phyloP scores from a whole-genome alignment of 64 coral and sea anemone genomes.

The Montipora sp. region DNA sequence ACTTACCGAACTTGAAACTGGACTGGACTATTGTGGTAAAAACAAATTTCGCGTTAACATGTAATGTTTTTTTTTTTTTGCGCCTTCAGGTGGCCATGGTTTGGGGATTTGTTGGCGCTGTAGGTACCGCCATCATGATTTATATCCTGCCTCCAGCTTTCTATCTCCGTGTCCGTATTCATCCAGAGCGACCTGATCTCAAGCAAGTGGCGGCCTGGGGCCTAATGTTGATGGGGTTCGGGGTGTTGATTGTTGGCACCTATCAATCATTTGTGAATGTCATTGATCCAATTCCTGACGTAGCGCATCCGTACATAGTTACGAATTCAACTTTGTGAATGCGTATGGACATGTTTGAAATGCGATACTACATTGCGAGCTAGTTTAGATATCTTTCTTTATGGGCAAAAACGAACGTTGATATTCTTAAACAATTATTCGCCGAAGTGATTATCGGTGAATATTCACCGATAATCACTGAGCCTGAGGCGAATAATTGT shows the following conservation, averaged over 20 bases:
- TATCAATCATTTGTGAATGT: constrained; percentile 91
- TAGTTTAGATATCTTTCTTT: neutral
- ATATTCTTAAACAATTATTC: too few species aligned
- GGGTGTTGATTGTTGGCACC: constrained; percentile 73
- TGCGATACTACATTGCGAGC: neutral
- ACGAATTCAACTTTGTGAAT: neutral
- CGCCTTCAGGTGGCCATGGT: constrained; percentile 84
- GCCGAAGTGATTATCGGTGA: too few species aligned
- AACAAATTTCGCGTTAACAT: too few species aligned
- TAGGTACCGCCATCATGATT: constrained; percentile 76
- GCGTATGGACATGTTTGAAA: neutral
- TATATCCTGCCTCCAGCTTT: constrained; percentile 91
- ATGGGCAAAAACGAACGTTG: too few species aligned
- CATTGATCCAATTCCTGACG: constrained; percentile 64
- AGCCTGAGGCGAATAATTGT: too few species aligned
- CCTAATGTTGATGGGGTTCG: constrained; percentile 79
- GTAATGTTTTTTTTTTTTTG: neutral
- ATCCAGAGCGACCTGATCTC: constrained; percentile 77
- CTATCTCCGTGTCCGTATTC: constrained; percentile 81
- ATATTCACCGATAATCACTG: too few species aligned
- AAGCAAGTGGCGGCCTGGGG: constrained; percentile 90
- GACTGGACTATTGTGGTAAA: too few species aligned
- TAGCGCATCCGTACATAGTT: neutral
- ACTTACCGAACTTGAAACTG: too few species aligned
- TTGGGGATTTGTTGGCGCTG: constrained; percentile 92